These are phyloP conservation scores for Drosophila pandora DNA, from an alignment of 1,140 invertebrate genomes.

Conservation along the genomic window DNA sequence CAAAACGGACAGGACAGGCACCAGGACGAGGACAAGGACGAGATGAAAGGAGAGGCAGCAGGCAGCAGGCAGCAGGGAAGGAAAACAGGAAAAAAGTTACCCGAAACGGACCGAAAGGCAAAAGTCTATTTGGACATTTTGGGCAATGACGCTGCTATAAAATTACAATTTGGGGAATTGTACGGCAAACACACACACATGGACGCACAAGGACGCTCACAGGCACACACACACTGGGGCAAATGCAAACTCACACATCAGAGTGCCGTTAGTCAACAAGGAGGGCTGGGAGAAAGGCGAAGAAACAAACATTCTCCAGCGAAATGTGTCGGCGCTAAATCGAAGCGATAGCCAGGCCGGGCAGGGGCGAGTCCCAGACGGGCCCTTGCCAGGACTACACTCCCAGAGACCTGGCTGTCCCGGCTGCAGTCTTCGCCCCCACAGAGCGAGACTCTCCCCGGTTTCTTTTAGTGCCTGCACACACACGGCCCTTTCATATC, in stretches of 20 bases:
- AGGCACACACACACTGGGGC: not conserved
- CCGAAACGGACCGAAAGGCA: slow-evolving; percentile 35
- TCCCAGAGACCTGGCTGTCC: too few relatives aligned
- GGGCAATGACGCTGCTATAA: slow-evolving; percentile 79
- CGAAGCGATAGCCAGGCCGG: slow-evolving; percentile 63
- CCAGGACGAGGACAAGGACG: not conserved
- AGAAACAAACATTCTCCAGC: slow-evolving; percentile 50
- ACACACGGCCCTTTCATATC: slow-evolving; percentile 2
- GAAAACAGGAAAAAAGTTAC: slow-evolving; percentile 31
- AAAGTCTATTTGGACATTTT: slow-evolving; percentile 78
- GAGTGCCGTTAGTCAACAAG: slow-evolving; percentile 62
- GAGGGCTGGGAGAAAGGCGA: slow-evolving; percentile 15
- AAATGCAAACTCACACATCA: slow-evolving; percentile 38
- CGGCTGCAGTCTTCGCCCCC: too few relatives aligned
- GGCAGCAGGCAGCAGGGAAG: not conserved
- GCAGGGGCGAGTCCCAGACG: slow-evolving; percentile 10
- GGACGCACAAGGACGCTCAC: slow-evolving; percentile 17
- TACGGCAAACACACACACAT: slow-evolving; percentile 62
- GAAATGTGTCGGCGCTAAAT: slow-evolving; percentile 77
- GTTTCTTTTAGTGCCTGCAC: slow-evolving; percentile 3
- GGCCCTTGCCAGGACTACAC: not conserved
- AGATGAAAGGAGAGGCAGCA: not conserved
- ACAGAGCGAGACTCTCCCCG: not conserved
- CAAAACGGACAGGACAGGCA: slow-evolving; percentile 10
- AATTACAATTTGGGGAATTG: slow-evolving; percentile 81